A percentile compares a stretch with the other conserved stretches of the same genome.
Conservation (phyloP, 2,888 invertebrate species). For the Cyclophora albipunctata region DNA sequence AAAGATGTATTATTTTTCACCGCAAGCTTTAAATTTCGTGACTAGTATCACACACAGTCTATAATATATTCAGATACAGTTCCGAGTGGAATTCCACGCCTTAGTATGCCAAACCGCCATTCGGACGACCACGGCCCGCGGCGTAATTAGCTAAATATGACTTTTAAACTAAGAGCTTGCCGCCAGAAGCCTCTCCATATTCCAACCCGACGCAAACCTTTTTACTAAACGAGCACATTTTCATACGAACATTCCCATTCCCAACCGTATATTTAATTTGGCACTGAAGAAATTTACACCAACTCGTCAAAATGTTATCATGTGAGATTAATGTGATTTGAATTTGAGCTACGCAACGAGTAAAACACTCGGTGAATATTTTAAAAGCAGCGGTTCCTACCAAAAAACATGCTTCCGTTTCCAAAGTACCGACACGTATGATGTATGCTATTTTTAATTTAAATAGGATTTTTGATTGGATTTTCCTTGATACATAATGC, state of each 20-base stretch:
- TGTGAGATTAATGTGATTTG: constrained; percentile 34
- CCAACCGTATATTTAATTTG: constrained; percentile 35
- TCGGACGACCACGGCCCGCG: constrained; percentile 42
- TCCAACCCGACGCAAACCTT: constrained; percentile 32
- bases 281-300: constrained; percentile 41
- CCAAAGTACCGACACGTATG: constrained; percentile 10
- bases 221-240: constrained; percentile 46
- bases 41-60: constrained; percentile 23
- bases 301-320: constrained; percentile 41
- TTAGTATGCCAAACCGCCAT: constrained; percentile 34
- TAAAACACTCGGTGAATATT: constrained; percentile 26
- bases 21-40: too few species aligned
- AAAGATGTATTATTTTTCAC: too few species aligned
- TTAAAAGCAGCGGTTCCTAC: constrained; percentile 20
- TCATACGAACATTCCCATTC: constrained; percentile 31
- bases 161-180: constrained; percentile 60
- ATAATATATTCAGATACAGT: constrained; percentile 43
- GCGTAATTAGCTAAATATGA: constrained; percentile 67
- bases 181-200: constrained; percentile 42
- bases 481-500: constrained; percentile 17
- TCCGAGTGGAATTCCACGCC: constrained; percentile 34
- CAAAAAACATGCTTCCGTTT: constrained; percentile 13
- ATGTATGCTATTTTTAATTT: constrained; percentile 10
- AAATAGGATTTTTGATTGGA: constrained; percentile 16
- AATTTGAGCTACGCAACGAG: constrained; percentile 22